A percentile compares a stretch with the other conserved stretches of the same genome.
phyloP scores from a whole-genome alignment of 64 coral and sea anemone genomes.

The Orbicella faveolata region DNA sequence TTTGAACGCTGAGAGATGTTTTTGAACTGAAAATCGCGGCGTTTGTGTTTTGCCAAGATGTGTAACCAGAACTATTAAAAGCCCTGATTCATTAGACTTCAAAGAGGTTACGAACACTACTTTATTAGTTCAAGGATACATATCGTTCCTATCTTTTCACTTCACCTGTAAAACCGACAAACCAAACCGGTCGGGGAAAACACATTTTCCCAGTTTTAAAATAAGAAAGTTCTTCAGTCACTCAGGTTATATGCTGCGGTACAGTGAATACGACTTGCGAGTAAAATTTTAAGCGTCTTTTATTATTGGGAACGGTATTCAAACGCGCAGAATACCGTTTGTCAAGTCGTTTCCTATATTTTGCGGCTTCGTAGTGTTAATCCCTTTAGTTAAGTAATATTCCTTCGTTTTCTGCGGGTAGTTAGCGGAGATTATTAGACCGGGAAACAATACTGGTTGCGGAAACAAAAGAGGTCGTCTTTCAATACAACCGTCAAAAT shows the following conservation, averaged over 20 bases:
- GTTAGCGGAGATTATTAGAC: neutral
- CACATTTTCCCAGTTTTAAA: neutral
- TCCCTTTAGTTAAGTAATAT: neutral
- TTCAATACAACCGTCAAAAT: slow-evolving; percentile 21
- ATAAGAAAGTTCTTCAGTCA: neutral
- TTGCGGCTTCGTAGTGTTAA: neutral
- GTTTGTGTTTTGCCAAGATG: no score
- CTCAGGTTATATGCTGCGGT: neutral
- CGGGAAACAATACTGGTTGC: neutral
- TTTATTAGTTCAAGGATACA: neutral
- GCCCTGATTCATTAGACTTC: neutral
- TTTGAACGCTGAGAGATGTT: no score
- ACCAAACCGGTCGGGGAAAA: neutral
- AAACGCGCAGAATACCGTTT: neutral
- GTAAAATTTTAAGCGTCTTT: neutral
- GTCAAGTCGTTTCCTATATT: neutral
- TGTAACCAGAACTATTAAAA: neutral
- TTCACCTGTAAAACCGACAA: neutral
- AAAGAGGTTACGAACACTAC: neutral
- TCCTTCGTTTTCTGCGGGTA: neutral
- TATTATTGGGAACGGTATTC: neutral
- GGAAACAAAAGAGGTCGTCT: neutral
- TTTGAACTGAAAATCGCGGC: no score
- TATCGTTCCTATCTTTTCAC: neutral
- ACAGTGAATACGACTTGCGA: neutral